A percentile compares a stretch with the other conserved stretches of the same genome.
These are phyloP conservation scores for Micrasema longulum DNA, from an alignment of 1,140 invertebrate genomes.

Conservation along the genomic window DNA sequence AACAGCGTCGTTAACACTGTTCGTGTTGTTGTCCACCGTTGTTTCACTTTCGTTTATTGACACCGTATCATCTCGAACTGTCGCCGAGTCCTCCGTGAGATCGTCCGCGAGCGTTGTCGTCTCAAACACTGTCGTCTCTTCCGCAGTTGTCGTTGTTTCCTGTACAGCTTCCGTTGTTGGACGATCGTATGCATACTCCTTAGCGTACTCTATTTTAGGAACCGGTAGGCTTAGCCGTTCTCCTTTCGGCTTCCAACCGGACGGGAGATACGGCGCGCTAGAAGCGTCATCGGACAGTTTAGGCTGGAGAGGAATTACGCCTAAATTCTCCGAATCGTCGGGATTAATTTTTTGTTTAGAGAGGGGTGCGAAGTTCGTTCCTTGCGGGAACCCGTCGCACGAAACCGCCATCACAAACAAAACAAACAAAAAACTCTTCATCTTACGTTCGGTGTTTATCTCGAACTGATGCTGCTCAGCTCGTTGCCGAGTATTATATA, in stretches of 20 bases:
- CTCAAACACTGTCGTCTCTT: background rate
- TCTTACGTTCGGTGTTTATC: background rate
- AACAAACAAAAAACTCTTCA: slow-evolving; percentile 17
- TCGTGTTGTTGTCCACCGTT: background rate
- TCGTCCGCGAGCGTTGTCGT: background rate
- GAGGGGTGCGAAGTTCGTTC: background rate
- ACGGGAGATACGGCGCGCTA: slow-evolving; percentile 61
- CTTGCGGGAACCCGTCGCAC: slow-evolving; percentile 1
- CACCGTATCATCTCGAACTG: no score
- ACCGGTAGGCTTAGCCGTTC: slow-evolving; percentile 60
- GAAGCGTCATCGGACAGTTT: background rate
- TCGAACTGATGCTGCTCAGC: slow-evolving; percentile 1
- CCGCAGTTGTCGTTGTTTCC: slow-evolving; percentile 10
- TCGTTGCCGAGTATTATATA: slow-evolving; percentile 4
- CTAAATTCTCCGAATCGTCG: background rate
- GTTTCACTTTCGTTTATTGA: background rate
- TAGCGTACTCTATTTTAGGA: slow-evolving; percentile 21
- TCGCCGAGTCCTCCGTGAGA: background rate
- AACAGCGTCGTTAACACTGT: background rate
- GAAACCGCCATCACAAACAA: background rate
- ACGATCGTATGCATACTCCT: background rate
- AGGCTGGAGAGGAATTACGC: background rate
- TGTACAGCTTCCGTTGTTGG: no score
- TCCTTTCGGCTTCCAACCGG: slow-evolving; percentile 60
- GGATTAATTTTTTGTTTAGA: background rate